Evolutionary conservation across 2,797 vertebrate species (phyloP).

Genomic region (Eulemur coronatus): DNA sequence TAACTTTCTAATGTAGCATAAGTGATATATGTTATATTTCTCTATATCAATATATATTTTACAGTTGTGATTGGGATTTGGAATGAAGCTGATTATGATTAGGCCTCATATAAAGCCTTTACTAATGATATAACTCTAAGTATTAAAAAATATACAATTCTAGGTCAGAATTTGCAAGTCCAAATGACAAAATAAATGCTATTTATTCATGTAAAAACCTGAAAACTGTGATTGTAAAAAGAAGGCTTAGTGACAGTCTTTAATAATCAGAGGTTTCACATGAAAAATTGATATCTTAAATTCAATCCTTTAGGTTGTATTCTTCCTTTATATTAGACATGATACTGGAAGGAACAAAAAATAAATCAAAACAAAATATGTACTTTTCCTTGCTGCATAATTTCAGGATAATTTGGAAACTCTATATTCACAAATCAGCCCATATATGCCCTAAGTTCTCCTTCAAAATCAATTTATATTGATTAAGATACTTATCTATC

Average conservation of each 20-base stretch:
- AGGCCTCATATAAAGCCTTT: neutral
- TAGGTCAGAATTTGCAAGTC: neutral
- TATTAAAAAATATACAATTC: neutral
- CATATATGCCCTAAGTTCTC: neutral
- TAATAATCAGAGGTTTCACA: neutral
- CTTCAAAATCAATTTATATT: neutral
- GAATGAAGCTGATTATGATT: neutral
- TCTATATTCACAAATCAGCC: neutral
- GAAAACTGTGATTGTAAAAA: neutral
- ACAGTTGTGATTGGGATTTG: neutral
- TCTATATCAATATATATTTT: neutral
- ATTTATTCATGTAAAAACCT: neutral
- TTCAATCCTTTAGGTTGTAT: neutral
- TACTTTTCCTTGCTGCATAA: neutral
- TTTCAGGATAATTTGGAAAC: neutral
- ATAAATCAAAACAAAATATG: neutral
- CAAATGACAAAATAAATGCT: neutral
- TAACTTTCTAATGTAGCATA: neutral
- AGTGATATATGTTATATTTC: neutral
- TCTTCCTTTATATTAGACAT: neutral
- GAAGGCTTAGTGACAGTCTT: neutral
- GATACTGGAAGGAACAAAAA: neutral
- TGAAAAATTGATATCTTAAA: neutral
- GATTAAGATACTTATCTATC: neutral
- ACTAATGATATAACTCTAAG: neutral